Conservation (phyloP, 2,113 vertebrate genomes). For the Tenebrosternarchus preto region DNA sequence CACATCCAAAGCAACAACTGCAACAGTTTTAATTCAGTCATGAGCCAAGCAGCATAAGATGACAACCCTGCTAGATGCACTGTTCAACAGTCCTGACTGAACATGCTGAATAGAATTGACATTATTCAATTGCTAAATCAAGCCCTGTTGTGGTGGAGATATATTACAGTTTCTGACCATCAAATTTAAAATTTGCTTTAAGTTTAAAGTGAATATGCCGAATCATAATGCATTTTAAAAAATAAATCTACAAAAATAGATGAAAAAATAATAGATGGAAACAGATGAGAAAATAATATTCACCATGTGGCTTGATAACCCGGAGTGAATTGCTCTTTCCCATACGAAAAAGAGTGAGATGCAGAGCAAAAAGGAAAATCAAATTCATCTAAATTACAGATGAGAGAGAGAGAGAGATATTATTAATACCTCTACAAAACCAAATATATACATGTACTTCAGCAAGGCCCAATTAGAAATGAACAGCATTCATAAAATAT, state of each 20-base stretch:
- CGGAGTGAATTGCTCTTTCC: constrained; percentile 34
- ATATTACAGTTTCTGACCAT: neutral
- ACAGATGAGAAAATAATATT: neutral
- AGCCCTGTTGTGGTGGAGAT: too few relatives aligned
- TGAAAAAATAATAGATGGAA: neutral
- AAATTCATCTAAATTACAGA: constrained; percentile 64
- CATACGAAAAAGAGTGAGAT: constrained; percentile 29
- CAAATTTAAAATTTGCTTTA: neutral
- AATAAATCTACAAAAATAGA: neutral
- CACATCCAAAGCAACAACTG: constrained; percentile 67
- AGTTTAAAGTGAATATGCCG: neutral
- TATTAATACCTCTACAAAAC: neutral
- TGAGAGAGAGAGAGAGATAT: neutral
- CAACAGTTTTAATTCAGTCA: neutral
- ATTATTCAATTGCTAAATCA: too few relatives aligned
- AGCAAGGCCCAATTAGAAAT: neutral
- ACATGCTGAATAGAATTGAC: too few relatives aligned
- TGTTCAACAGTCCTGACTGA: too few relatives aligned
- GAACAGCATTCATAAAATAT: too few relatives aligned
- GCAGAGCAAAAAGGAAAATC: constrained; percentile 54
- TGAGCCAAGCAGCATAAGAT: neutral
- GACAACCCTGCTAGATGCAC: too few relatives aligned
- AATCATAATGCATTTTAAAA: neutral
- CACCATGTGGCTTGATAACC: constrained; percentile 65
- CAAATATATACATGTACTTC: neutral